Base-by-base conservation (phyloP, 2,113 vertebrate species). In the Columbina picui region DNA sequence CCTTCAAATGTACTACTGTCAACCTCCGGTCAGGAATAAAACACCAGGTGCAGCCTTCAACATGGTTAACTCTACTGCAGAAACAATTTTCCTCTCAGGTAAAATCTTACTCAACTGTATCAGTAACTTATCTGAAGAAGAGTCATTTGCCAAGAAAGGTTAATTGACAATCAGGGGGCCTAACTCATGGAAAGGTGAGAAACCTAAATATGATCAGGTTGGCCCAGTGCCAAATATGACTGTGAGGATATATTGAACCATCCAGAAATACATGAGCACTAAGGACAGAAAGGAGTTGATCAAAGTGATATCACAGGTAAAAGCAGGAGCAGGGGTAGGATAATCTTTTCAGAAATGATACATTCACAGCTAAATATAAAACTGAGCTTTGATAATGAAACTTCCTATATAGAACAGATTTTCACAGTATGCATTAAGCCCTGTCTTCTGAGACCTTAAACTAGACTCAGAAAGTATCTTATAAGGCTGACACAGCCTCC, bases 351-450 rank as follows among this genome's bases (percentile, higher is more conserved):
- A 76, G 73, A 94, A 84, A 93, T 59, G 63, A 86, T 79, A 60
- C 25, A 60, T 89, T 87, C 80, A 86, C 22, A 84, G 64, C 34
- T 96, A 93, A 92, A 94, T 84, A 75, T 38, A 89, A 93, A 82
- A 18, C 30, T 52, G 78, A 71, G 56, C 36, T 80, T 92, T 92
- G 56, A 49, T 74, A 94, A 88, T 64, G 61, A 70, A 86, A 75
- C 39, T 55, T 83, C 67, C 29, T 59, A 36, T 57, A 49, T 32
- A 84, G 70, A 90, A 67, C 3, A 78, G 27, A 50, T 87, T 93
- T 94, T 63, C 85, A 84, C 43, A 63, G 60, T 29, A 90, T 94
- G n/a, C 49, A 68, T 84, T 90, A 89, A 87, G 64, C 39, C 30
- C 20, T 68, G 22, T 67, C 88, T 92, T 55, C 52, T 53, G 88